Conservation (phyloP, 2,888 invertebrate genomes). For the Theodoxus fluviatilis region DNA sequence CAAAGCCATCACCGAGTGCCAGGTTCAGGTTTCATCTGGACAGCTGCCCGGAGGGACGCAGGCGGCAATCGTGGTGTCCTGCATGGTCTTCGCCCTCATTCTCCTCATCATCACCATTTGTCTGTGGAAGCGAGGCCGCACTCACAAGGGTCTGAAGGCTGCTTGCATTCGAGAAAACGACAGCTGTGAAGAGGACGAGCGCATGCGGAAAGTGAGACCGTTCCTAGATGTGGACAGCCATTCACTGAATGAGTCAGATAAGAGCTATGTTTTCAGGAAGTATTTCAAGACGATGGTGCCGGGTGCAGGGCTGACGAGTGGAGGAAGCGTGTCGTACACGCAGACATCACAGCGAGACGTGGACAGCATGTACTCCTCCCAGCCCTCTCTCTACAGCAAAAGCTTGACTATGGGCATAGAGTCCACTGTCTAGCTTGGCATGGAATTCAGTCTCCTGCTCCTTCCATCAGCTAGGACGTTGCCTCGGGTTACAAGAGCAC, state of each 20-base stretch:
- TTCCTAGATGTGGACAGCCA: slow-evolving; percentile 43
- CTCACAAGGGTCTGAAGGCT: slow-evolving; percentile 32
- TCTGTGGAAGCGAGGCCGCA: slow-evolving; percentile 40
- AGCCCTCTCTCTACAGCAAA: slow-evolving; percentile 36
- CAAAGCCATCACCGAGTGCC: slow-evolving; percentile 33
- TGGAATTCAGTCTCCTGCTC: too few species aligned
- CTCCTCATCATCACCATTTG: slow-evolving; percentile 39
- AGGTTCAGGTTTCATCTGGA: slow-evolving; percentile 30
- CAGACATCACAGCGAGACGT: slow-evolving; percentile 31
- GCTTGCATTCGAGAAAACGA: slow-evolving; percentile 27
- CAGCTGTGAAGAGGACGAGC: slow-evolving; percentile 38
- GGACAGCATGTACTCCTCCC: slow-evolving; percentile 37
- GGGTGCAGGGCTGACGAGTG: slow-evolving; percentile 36
- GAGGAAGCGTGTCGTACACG: slow-evolving; percentile 31
- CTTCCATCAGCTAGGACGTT: too few species aligned
- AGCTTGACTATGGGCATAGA: slow-evolving; percentile 35
- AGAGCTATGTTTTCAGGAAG: slow-evolving; percentile 53
- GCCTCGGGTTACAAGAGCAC: too few species aligned
- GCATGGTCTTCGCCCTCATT: slow-evolving; percentile 38
- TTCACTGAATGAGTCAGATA: slow-evolving; percentile 53
- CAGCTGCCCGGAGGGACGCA: slow-evolving; percentile 33
- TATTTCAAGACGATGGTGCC: slow-evolving; percentile 53
- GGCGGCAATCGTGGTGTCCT: slow-evolving; percentile 35
- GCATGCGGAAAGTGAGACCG: slow-evolving; percentile 40
- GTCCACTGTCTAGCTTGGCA: slow-evolving; percentile 40